Conservation (phyloP, 2,888 invertebrate species). For the Nomada goodeniana region DNA sequence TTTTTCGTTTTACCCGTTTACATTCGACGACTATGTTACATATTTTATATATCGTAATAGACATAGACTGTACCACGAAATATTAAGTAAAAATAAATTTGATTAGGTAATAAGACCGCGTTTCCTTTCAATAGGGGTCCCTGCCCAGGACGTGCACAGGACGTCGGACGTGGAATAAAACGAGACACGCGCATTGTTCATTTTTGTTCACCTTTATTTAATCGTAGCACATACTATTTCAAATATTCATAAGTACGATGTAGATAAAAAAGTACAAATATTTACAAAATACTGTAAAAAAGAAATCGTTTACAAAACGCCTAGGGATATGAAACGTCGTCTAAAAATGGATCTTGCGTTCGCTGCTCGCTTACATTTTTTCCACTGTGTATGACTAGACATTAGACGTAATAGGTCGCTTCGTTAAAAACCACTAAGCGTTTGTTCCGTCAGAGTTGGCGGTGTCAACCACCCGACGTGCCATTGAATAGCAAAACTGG, state of each 20-base stretch:
- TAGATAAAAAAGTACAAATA: constrained; percentile 82
- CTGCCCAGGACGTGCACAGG: not conserved
- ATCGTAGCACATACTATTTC: constrained; percentile 73
- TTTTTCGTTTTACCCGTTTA: constrained; percentile 74
- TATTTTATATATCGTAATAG: constrained; percentile 84
- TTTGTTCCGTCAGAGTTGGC: constrained; percentile 22
- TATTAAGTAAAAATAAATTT: constrained; percentile 84
- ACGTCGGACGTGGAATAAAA: not conserved
- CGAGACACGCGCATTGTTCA: not conserved
- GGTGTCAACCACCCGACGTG: constrained; percentile 19
- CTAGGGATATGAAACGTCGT: constrained; percentile 71
- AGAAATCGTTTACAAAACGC: constrained; percentile 68
- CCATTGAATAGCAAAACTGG: not conserved
- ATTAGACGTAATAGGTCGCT: constrained; percentile 64
- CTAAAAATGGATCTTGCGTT: constrained; percentile 67
- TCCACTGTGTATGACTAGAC: constrained; percentile 72
- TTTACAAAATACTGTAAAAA: constrained; percentile 80
- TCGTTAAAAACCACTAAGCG: constrained; percentile 53
- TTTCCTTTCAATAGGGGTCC: not conserved
- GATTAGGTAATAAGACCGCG: constrained; percentile 82
- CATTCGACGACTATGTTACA: constrained; percentile 81
- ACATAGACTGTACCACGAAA: constrained; percentile 84
- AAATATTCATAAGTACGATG: constrained; percentile 74
- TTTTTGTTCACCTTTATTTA: constrained; percentile 69
- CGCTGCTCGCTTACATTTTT: constrained; percentile 62